These are phyloP conservation scores for Limonius californicus DNA, from an alignment of 1,140 invertebrate genomes.

Conservation along the genomic window DNA sequence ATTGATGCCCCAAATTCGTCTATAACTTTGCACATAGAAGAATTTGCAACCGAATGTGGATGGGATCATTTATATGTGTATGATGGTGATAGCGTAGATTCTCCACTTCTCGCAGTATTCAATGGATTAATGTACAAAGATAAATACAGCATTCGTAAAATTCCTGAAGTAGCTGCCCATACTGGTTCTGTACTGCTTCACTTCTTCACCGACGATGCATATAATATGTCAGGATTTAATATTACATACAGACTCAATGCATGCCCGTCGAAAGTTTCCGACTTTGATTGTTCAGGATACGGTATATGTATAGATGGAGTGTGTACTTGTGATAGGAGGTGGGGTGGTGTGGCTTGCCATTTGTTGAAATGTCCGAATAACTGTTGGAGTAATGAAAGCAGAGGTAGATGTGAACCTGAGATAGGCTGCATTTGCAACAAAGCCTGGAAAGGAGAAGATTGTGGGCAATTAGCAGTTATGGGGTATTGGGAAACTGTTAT, in stretches of 20 bases:
- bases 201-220: constrained; percentile 96
- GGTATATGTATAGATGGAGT: constrained; percentile 63
- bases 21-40: constrained; percentile 77
- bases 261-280: constrained; percentile 62
- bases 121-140: constrained; percentile 84
- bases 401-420: constrained; percentile 47
- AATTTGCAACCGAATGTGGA: constrained; percentile 95
- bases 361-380: constrained; percentile 79
- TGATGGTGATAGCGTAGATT: constrained; percentile 92
- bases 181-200: constrained; percentile 85
- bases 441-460: constrained; percentile 67
- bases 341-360: constrained; percentile 82
- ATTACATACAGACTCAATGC: constrained; percentile 80
- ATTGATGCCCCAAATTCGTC: constrained; percentile 68
- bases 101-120: constrained; percentile 84
- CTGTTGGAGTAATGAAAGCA: constrained; percentile 52
- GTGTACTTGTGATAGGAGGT: constrained; percentile 78
- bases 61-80: constrained; percentile 98
- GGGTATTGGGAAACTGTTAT: constrained; percentile 67
- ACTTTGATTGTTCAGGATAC: constrained; percentile 52
- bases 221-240: constrained; percentile 96
- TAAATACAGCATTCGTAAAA: constrained; percentile 66
- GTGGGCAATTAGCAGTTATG: constrained; percentile 62
- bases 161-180: constrained; percentile 81
- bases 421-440: constrained; percentile 47